phyloP scores from a whole-genome alignment of 1,140 invertebrate species.

The Bombus haemorrhoidalis region DNA sequence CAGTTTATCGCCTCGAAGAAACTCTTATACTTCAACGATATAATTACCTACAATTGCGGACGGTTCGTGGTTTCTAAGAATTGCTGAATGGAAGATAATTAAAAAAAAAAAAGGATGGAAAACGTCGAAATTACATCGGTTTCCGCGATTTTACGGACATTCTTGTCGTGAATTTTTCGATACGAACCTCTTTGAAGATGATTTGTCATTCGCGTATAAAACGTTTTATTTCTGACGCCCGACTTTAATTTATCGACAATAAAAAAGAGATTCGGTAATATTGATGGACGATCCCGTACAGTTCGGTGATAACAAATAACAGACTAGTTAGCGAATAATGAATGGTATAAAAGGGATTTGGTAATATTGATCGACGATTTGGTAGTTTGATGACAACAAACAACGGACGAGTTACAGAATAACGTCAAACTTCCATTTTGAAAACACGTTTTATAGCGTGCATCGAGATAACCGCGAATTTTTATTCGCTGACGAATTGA shows the following conservation, averaged over 20 bases:
- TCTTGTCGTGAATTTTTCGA: background rate
- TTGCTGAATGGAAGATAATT: no score
- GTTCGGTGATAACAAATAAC: background rate
- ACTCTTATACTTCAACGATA: no score
- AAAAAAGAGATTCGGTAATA: background rate
- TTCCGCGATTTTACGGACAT: no score
- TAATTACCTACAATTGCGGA: no score
- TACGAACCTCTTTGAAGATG: background rate
- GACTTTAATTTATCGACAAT: no score
- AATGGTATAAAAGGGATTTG: background rate
- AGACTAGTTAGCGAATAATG: background rate
- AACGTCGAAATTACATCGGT: background rate
- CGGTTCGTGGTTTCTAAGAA: no score
- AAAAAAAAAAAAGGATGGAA: background rate
- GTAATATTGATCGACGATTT: constrained; percentile 8
- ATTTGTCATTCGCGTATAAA: background rate
- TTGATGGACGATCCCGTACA: background rate
- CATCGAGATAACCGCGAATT: background rate
- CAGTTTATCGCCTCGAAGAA: no score
- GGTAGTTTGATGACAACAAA: background rate
- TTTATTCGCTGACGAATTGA: background rate
- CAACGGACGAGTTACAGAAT: background rate
- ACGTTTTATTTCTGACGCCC: background rate
- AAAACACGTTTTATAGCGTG: background rate
- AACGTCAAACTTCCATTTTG: background rate